phyloP scores from a whole-genome alignment of 2,888 invertebrate species.

The Agonopterix arenella region DNA sequence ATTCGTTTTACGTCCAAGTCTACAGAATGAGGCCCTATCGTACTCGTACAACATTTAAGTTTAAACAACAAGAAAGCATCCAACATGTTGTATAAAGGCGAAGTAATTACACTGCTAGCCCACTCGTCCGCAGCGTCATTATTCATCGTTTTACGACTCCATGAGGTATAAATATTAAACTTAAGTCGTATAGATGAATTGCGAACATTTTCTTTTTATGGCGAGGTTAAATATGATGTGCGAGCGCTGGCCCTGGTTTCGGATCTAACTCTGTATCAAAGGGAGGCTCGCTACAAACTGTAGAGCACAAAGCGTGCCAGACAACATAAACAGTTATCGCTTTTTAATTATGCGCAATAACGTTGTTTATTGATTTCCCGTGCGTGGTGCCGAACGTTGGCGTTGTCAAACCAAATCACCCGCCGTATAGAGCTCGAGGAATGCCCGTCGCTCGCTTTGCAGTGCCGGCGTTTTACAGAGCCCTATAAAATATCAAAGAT shows the following conservation, averaged over 20 bases:
- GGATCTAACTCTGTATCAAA: slow-evolving; percentile 43
- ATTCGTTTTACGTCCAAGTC: slow-evolving; percentile 52
- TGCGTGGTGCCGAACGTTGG: slow-evolving; percentile 9
- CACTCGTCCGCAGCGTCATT: slow-evolving; percentile 72
- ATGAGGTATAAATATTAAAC: slow-evolving; percentile 76
- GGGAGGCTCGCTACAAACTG: slow-evolving; percentile 44
- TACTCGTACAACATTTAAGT: slow-evolving; percentile 60
- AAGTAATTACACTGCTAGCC: slow-evolving; percentile 73
- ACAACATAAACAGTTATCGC: slow-evolving; percentile 52
- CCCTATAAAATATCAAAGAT: slow-evolving; percentile 75
- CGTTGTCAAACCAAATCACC: slow-evolving; percentile 14
- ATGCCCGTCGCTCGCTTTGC: slow-evolving; percentile 68
- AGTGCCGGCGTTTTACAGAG: slow-evolving; percentile 73
- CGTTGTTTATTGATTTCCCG: slow-evolving; percentile 43
- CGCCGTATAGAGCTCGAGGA: slow-evolving; percentile 30
- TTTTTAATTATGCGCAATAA: slow-evolving; percentile 67
- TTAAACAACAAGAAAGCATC: slow-evolving; percentile 67
- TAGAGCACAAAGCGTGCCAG: slow-evolving; percentile 40
- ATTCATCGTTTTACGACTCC: slow-evolving; percentile 76
- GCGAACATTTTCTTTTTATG: slow-evolving; percentile 76
- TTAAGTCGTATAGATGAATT: slow-evolving; percentile 73
- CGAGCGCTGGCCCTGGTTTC: slow-evolving; percentile 52
- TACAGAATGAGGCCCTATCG: slow-evolving; percentile 47
- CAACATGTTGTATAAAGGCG: slow-evolving; percentile 62
- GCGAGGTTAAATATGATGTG: slow-evolving; percentile 69